phyloP scores from a whole-genome alignment of 2,113 vertebrate species.

The Xiphophorus couchianus region DNA sequence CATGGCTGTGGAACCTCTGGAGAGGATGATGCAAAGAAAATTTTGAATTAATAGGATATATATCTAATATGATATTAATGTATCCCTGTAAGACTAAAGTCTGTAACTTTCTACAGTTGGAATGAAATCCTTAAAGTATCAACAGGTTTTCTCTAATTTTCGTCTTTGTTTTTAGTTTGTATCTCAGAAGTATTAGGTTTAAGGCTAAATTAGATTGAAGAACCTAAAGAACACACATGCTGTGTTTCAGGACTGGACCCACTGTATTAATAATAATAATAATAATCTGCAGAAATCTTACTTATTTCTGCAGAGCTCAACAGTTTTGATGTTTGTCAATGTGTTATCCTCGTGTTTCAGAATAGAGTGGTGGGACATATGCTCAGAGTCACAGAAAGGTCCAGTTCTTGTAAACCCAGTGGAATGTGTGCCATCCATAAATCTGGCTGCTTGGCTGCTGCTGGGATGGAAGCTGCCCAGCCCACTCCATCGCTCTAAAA shows the following conservation, averaged over 20 bases:
- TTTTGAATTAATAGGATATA: too few species aligned
- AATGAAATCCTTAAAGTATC: background rate
- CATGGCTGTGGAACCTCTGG: too few species aligned
- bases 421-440: constrained; percentile 56
- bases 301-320: too few species aligned
- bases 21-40: too few species aligned
- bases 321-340: constrained; percentile 6
- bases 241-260: too few species aligned
- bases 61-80: too few species aligned
- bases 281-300: too few species aligned
- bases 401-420: constrained; percentile 26
- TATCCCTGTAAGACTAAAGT: background rate
- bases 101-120: background rate
- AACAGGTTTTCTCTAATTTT: background rate
- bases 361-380: background rate
- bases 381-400: constrained; percentile 22
- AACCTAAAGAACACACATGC: background rate
- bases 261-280: too few species aligned
- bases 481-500: constrained; percentile 59
- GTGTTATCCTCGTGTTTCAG: background rate
- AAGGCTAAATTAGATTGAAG: background rate
- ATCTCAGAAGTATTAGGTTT: background rate
- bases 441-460: constrained; percentile 54
- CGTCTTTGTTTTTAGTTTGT: background rate
- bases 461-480: constrained; percentile 33